Evolutionary conservation across 2,797 vertebrate species (phyloP), one percentile per base, ranked within the genome.

Genomic region (Rhodeus uyekii): DNA sequence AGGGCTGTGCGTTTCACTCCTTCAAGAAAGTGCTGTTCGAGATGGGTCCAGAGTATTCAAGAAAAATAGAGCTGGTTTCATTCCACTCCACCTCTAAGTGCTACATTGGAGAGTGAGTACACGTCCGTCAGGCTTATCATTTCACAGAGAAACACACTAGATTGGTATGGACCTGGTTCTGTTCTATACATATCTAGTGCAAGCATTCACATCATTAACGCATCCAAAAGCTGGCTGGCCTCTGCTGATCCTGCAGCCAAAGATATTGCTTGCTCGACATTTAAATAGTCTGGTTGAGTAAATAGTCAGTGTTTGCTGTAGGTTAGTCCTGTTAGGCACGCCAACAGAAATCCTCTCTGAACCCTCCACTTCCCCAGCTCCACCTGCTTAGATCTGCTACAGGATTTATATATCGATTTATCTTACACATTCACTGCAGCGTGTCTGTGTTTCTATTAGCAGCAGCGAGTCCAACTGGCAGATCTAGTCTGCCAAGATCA

Each of bases 81-180:
- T 98, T 98, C 90, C 96, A 98, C 90, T 98, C 97, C 24, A 90
- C 94, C 82, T 99, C 97, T 60, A 99, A 98, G 85, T 97, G 97
- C 84, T 98, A 96, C 93, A 96, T 97, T 95, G 97, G 96, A 91
- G 97, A 99, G 97, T 99, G 88, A 92, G 96, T 96, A 76, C 69
- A 72, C 9, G 13, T 50, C 29, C 22, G 12, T 72, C 29, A 34
- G 5, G 10, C 29, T 46, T 46, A 18, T 34, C 27, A 22, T 71
- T 34, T 71, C 18, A 34, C 18, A 32, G 29, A 27, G 42, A 46
- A 69, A 27, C 5, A 1, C 18, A 48, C 3, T 32, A 22, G 12
- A 32, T 8, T 50, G 5, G 44, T 71, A 48, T 71, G 27, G 44
- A 32, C 19, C 18, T 48, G 44, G 27, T 27, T 6, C 27, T 29